Conservation (phyloP, 2,888 invertebrate genomes). For the Rotaria magnacalcarata region DNA sequence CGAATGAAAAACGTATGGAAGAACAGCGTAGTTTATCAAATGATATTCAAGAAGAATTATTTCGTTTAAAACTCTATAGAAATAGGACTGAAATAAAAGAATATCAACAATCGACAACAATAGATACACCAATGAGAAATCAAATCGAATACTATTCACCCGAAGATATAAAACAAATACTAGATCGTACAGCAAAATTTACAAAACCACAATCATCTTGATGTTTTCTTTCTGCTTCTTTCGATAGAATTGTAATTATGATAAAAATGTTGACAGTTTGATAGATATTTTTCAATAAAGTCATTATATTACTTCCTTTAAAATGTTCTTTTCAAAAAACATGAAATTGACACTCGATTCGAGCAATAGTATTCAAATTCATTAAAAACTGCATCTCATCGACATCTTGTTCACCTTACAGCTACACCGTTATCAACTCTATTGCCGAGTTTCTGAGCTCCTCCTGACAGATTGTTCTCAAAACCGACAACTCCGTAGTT, state of each 20-base stretch:
- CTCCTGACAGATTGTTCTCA: too few relatives aligned
- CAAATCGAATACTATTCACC: not conserved
- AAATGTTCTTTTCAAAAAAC: too few relatives aligned
- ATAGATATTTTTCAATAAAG: not conserved
- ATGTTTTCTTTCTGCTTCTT: not conserved
- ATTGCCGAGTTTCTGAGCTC: too few relatives aligned
- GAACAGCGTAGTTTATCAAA: not conserved
- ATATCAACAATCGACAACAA: not conserved
- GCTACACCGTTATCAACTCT: too few relatives aligned
- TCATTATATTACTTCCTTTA: not conserved
- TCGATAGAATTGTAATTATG: not conserved
- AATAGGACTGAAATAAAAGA: not conserved
- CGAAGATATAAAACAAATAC: not conserved
- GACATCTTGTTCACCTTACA: too few relatives aligned
- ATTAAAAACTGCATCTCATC: too few relatives aligned
- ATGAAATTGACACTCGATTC: too few relatives aligned
- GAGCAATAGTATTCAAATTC: too few relatives aligned
- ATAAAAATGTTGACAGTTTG: not conserved
- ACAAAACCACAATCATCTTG: not conserved
- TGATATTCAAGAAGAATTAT: conserved; percentile 5
- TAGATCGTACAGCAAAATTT: not conserved
- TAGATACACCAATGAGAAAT: not conserved
- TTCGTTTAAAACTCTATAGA: conserved; percentile 3
- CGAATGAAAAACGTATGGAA: not conserved
- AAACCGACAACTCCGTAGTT: too few relatives aligned